Evolutionary conservation across 2,797 vertebrate species (phyloP), one percentile per base, ranked within the genome.

Genomic region (Sebastiscus albofasciatus): DNA sequence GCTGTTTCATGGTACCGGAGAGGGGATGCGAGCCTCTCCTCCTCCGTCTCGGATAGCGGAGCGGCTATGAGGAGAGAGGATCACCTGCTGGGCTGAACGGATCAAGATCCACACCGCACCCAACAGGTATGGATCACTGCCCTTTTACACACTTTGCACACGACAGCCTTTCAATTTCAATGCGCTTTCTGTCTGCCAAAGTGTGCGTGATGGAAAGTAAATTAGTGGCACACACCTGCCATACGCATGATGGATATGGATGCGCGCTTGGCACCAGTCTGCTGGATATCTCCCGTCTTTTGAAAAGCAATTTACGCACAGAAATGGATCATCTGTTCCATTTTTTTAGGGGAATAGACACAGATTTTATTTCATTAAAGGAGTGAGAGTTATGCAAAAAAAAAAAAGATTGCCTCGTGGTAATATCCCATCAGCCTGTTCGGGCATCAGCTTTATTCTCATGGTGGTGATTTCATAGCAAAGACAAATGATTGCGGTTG

Each of bases 111-210:
- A 90, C 92, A 91, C 90, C 90, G 91, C 94, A 90, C 94, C 92
- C 94, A 95, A 95, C 96, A 96, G 96, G 96, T 96, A 95, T 27
- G 82, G 81, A 64, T 74, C 67, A 60, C 59, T 5, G 27, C 9
- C 55, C 36, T 14, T 42, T n/a, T 22, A n/a, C 33, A 62, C 76
- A 39, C 36, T 39, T 39, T 60, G 79, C 22, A 66, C 64, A 58
- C 2, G 61, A 4, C 10, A 20, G 29, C 36, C 0, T 62, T 65
- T 9, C 36, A 39, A 39, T 39, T 39, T 39, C 36, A n/a, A 34
- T 54, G 42, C n/a, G 26, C 13, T 42, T 77, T 59, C 34, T 55
- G 24, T 59, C 34, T 49, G 27, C 52, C 6, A 52, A 31, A 81
- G 75, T 86, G 81, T 75, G 72, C 29, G 54, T 74, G 67, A 62